Base-by-base conservation (phyloP, 2,888 invertebrate genomes). In the Megalurothrips usitatus region DNA sequence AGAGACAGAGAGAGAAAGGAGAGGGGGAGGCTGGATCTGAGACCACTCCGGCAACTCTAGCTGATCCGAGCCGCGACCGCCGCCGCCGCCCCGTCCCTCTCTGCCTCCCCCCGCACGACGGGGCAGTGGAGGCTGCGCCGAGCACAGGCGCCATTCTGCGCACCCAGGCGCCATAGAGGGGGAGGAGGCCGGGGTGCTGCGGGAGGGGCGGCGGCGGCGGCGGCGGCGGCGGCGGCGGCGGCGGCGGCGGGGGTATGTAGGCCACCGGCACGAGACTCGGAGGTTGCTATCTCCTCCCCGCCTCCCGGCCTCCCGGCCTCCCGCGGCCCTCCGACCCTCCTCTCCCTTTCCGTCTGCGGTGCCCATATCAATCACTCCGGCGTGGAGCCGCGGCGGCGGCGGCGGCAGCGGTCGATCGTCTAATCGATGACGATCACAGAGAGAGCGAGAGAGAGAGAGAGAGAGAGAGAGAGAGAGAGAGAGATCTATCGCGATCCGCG, bases 91-190 rank as follows among this genome's bases (percentile, higher is more conserved):
- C 52, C 52, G 2, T 9, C 52, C 52, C 52, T 9, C 49, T 17
- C 52, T 17, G 52, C 68, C 68, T 12, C 68, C 12, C 68, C 68
- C 68, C 26, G 68, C 68, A 19, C 58, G 68, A 11, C 68, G 68
- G 23, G 68, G 12, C 68, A 12, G 68, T 26, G 23, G 68, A 75
- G 68, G 68, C 68, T 75, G 68, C 68, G 68, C 58, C 58, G 58
- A 19, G 58, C 23, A 75, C 68, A 75, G 68, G 68, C 68, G 68
- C 68, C 68, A 75, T 75, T 75, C 68, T 75, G 68, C 68, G 68
- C 68, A 75, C 68, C 68, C 68, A 26, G 68, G 26, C 68, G 26
- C 23, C 26, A 26, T 19, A 23, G 68, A n/a, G 63, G 63, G 63
- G 68, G 68, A 63, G 63, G 68, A 9, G 68, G 12, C 23, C 68